Base-by-base conservation (phyloP, 2,113 vertebrate species). In the Macquaria australasica region DNA sequence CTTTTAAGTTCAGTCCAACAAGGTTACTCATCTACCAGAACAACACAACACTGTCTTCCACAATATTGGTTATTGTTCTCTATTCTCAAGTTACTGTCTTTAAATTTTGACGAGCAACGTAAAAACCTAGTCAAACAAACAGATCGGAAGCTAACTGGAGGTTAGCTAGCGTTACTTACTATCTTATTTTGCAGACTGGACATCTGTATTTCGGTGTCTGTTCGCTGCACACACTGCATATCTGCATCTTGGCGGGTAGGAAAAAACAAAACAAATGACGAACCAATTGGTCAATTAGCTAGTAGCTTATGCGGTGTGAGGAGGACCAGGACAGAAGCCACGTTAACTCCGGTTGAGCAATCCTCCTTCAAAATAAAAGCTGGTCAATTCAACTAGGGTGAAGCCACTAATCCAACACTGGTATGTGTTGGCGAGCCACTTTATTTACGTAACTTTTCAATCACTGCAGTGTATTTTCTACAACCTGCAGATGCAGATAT, bases 121-220 rank as follows among this genome's bases (percentile, higher is more conserved):
- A 8, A 21, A 12, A 8, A 39, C 10, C 45, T 18, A 74, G 31
- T 48, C 18, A 66, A 73, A 64, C 25, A 39, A 56, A 25, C 73
- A 39, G 28, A 10, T 8, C 12, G 1, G 31, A 77, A 43, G 64
- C 64, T 73, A 85, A 66, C 62, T 4, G 7, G 10, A 16, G 12
- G 12, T 12, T 62, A 8, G 39, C 23, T 81, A 77, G 14, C 21
- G 15, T 73, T 66, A 96, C 96, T 96, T 89, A 96, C 96, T 96
- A 96, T 96, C 94, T 87, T 74, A 95, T 90, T 88, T 87, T 90
- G 87, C 96, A 96, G 69, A 45, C 83, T 11, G 96, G 96, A 79
- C 96, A 96, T 90, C 81, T 93, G 86, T 96, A 96, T 82, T 96
- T 96, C 14, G 94, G 87, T 4, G 89, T 86, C 2, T 91, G 82